phyloP scores from a whole-genome alignment of 2,113 vertebrate species.

The Pelvicachromis taeniatus region DNA sequence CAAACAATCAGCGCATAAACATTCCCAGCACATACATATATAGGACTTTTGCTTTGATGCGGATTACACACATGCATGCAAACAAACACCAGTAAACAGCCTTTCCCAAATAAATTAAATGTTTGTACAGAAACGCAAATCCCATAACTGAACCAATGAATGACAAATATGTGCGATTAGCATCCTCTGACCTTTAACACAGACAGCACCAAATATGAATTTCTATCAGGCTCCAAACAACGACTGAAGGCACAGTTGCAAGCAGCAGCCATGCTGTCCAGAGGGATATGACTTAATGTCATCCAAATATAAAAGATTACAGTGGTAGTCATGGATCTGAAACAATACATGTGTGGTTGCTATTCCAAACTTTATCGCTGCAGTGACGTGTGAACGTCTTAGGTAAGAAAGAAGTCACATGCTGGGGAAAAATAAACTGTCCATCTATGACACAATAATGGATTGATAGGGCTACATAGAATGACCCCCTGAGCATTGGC shows the following conservation, averaged over 20 bases:
- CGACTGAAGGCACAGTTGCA: not conserved
- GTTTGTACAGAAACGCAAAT: not conserved
- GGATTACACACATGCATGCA: not conserved
- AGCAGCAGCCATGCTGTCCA: not conserved
- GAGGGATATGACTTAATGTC: not conserved
- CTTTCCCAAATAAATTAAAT: not conserved
- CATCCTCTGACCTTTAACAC: slow-evolving; percentile 49
- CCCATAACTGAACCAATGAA: slow-evolving; percentile 7
- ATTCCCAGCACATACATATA: not conserved
- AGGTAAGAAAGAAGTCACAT: slow-evolving; percentile 11
- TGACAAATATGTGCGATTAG: slow-evolving; percentile 19
- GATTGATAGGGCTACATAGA: slow-evolving; percentile 26
- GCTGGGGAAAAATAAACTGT: slow-evolving; percentile 16
- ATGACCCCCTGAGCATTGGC: slow-evolving; percentile 15
- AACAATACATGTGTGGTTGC: slow-evolving; percentile 1
- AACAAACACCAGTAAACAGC: not conserved
- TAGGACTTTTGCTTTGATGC: not conserved
- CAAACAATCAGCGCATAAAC: not conserved
- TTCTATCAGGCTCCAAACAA: slow-evolving; percentile 8
- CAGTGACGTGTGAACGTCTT: slow-evolving; percentile 55
- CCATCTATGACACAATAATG: slow-evolving; percentile 37
- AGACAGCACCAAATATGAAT: slow-evolving; percentile 4
- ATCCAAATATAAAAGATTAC: slow-evolving; percentile 17
- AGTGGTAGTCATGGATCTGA: not conserved
- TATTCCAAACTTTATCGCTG: slow-evolving; percentile 32